Conservation (phyloP, 2,113 vertebrate species). For the Gulo gulo region DNA sequence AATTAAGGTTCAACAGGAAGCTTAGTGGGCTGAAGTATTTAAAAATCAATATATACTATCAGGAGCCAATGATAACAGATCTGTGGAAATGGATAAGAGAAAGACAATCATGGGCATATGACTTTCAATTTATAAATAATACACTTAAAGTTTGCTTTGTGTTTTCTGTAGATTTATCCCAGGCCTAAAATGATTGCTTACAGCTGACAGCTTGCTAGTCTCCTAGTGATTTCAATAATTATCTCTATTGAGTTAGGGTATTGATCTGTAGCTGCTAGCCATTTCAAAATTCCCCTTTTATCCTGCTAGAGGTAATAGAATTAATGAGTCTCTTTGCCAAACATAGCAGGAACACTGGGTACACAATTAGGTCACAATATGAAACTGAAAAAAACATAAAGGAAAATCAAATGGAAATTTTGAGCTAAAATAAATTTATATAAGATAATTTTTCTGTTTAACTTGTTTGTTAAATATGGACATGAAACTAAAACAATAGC, state of each 20-base stretch:
- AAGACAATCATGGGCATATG: background rate
- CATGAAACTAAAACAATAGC: background rate
- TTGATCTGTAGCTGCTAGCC: slow-evolving; percentile 67
- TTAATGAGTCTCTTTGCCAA: slow-evolving; percentile 67
- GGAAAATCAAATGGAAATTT: slow-evolving; percentile 31
- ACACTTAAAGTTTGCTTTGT: slow-evolving; percentile 50
- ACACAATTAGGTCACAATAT: slow-evolving; percentile 63
- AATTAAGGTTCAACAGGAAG: background rate
- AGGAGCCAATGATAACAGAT: slow-evolving; percentile 11
- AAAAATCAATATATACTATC: slow-evolving; percentile 18
- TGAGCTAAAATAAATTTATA: slow-evolving; percentile 42
- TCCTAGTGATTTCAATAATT: slow-evolving; percentile 74
- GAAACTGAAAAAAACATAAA: slow-evolving; percentile 34
- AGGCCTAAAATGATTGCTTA: slow-evolving; percentile 67
- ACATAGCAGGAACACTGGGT: slow-evolving; percentile 61
- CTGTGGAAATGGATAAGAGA: slow-evolving; percentile 22
- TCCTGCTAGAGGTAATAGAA: slow-evolving; percentile 70
- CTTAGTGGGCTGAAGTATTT: background rate
- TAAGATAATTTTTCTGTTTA: background rate
- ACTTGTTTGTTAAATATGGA: slow-evolving; percentile 7
- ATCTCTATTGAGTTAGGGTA: slow-evolving; percentile 71
- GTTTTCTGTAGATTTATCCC: slow-evolving; percentile 65
- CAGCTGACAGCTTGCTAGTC: slow-evolving; percentile 64
- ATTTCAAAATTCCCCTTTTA: slow-evolving; percentile 66
- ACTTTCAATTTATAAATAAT: slow-evolving; percentile 55